Percentiles rank a stretch among this genome's conserved stretches.
These are phyloP conservation scores for Rutilus rutilus DNA, from an alignment of 2,113 vertebrate genomes.

Conservation along the genomic window DNA sequence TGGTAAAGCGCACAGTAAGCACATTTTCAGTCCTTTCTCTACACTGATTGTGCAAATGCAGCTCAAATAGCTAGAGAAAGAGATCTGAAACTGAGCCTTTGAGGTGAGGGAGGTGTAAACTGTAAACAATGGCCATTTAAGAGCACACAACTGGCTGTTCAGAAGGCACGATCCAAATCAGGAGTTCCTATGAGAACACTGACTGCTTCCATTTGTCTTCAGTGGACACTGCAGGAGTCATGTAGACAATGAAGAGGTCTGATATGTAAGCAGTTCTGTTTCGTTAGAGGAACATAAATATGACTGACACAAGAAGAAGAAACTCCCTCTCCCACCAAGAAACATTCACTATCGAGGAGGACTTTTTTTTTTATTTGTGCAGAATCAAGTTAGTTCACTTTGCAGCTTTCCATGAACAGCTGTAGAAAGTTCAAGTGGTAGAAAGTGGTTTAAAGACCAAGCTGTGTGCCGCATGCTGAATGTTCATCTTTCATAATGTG, in stretches of 20 bases:
- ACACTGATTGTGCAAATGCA: conserved; percentile 4
- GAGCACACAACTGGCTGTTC: background rate
- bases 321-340: background rate
- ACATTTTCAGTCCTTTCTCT: conserved; percentile 15
- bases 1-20: background rate
- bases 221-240: background rate
- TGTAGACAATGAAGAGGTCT: background rate
- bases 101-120: conserved; percentile 9
- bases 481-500: conserved; percentile 20
- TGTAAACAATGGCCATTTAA: conserved; percentile 27
- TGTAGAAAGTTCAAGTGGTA: conserved; percentile 18
- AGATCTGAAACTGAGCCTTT: conserved; percentile 34
- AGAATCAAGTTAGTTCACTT: conserved; percentile 3
- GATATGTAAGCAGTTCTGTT: background rate
- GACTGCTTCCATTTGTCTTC: background rate
- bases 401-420: background rate
- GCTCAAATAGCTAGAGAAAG: conserved; percentile 22
- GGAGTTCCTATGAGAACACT: conserved; percentile 2
- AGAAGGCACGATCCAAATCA: background rate
- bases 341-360: background rate
- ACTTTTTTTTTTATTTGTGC: conserved; percentile 1
- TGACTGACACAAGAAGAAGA: conserved; percentile 15
- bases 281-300: conserved; percentile 2
- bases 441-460: conserved; percentile 14
- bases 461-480: background rate